Evolutionary conservation across 2,113 vertebrate genomes (phyloP).

Genomic region (Pterocles gutturalis): DNA sequence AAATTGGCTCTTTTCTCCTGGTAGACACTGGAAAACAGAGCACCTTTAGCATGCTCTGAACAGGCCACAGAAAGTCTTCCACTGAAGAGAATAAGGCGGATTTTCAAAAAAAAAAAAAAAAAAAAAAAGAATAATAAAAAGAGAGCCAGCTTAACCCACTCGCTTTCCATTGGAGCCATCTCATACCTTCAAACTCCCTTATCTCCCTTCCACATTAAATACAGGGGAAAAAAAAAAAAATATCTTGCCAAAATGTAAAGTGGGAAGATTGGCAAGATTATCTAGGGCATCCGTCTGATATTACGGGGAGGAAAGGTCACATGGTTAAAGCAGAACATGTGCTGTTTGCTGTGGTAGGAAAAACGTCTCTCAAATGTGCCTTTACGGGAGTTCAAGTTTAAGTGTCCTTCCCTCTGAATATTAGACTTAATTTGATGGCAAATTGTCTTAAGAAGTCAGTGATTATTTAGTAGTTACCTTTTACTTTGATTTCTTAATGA

Average conservation of each 20-base stretch:
- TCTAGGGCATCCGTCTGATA: neutral
- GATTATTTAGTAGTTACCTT: conserved; percentile 40
- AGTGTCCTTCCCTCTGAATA: neutral
- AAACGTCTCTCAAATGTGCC: neutral
- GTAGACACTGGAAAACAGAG: neutral
- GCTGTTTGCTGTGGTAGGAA: neutral
- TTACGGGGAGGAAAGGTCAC: rapidly evolving
- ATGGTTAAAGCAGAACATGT: rapidly evolving
- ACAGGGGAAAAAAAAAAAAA: neutral
- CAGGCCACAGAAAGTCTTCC: neutral
- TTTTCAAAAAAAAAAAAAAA: neutral
- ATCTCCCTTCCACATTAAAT: neutral
- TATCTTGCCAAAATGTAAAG: neutral
- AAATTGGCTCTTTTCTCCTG: neutral
- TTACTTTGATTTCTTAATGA: conserved; percentile 47
- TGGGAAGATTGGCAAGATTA: neutral
- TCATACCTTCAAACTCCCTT: neutral
- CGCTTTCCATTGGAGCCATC: rapidly evolving
- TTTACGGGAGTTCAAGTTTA: neutral
- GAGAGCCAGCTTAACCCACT: neutral
- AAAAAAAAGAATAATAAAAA: no score
- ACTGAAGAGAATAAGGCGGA: neutral
- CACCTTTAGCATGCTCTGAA: neutral
- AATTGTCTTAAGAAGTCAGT: neutral
- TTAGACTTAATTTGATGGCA: neutral